A percentile compares a stretch with the other conserved stretches of the same genome.
Evolutionary conservation across 2,888 invertebrate genomes (phyloP).

Genomic region (Pediacus dermestoides): DNA sequence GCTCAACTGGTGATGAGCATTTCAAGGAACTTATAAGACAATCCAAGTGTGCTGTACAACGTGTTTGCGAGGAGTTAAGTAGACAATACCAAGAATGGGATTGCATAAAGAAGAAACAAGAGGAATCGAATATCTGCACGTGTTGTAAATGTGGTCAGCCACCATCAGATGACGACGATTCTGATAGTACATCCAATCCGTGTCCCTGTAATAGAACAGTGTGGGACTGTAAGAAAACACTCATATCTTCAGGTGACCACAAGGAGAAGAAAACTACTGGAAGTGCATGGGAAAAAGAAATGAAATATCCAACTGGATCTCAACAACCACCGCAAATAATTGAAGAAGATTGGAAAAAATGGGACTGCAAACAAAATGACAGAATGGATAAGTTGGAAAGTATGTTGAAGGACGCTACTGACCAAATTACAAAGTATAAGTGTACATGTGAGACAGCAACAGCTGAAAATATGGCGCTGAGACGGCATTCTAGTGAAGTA

Average conservation of each 20-base stretch:
- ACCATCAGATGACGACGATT: not conserved
- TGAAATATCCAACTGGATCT: too few species aligned
- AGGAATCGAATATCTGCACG: slow-evolving; percentile 4
- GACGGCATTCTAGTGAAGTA: slow-evolving; percentile 39
- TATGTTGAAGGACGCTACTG: slow-evolving; percentile 26
- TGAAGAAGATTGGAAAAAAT: not conserved
- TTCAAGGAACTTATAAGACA: slow-evolving; percentile 39
- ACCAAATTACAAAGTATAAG: too few species aligned
- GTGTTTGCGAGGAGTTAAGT: slow-evolving; percentile 38
- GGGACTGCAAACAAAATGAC: slow-evolving; percentile 7
- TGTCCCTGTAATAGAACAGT: too few species aligned
- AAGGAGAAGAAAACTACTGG: too few species aligned
- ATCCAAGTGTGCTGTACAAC: slow-evolving; percentile 40
- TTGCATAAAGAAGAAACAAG: slow-evolving; percentile 20
- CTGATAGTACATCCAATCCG: too few species aligned
- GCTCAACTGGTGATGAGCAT: slow-evolving; percentile 31
- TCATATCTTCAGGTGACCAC: too few species aligned
- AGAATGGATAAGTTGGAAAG: slow-evolving; percentile 21
- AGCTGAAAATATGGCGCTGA: slow-evolving; percentile 41
- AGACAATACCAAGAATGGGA: slow-evolving; percentile 37
- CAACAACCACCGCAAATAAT: not conserved
- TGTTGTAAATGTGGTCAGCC: not conserved
- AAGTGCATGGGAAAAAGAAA: too few species aligned
- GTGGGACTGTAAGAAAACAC: slow-evolving; percentile 15
- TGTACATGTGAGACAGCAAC: slow-evolving; percentile 18